phyloP scores from a whole-genome alignment of 2,888 invertebrate species.

The Diaprepes abbreviatus region DNA sequence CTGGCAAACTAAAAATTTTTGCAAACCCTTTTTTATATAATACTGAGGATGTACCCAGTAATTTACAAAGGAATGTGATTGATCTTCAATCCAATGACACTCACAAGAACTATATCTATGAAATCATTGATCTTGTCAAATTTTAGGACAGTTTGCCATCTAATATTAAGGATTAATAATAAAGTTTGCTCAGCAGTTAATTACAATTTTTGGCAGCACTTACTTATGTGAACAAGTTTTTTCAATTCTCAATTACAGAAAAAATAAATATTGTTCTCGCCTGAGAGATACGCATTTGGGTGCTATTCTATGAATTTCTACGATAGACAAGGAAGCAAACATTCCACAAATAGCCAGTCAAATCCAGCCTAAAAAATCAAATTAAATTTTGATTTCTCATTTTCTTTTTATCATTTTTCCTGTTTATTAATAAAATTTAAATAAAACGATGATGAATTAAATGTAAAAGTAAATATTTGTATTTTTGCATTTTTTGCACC shows the following conservation, averaged over 20 bases:
- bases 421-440: too few species aligned
- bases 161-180: not conserved
- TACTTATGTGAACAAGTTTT: slow-evolving; percentile 5
- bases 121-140: too few species aligned
- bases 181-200: too few species aligned
- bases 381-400: too few species aligned
- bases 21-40: not conserved
- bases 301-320: not conserved
- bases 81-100: not conserved
- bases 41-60: not conserved
- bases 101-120: too few species aligned
- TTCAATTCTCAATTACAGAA: slow-evolving; percentile 32
- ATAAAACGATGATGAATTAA: too few species aligned
- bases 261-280: slow-evolving; percentile 4
- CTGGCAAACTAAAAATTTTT: not conserved
- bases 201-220: too few species aligned
- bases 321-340: not conserved
- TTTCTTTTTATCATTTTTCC: too few species aligned
- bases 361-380: not conserved
- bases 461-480: too few species aligned
- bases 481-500: too few species aligned
- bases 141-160: not conserved
- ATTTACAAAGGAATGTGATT: too few species aligned
- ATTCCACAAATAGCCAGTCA: not conserved
- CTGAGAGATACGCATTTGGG: slow-evolving; percentile 23